These are phyloP conservation scores for Thelaira solivaga DNA, from an alignment of 2,888 invertebrate genomes.

Conservation along the genomic window DNA sequence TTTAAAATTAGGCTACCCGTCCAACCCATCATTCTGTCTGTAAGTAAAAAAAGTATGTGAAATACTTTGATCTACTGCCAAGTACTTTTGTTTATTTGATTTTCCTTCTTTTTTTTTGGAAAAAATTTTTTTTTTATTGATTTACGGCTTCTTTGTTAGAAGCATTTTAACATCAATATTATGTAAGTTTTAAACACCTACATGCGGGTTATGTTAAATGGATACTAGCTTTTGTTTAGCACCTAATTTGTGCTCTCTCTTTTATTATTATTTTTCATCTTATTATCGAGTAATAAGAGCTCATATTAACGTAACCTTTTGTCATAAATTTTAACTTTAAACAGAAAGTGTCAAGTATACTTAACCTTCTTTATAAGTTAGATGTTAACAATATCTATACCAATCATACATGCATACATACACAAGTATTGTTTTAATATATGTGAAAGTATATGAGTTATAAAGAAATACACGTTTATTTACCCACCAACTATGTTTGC, in stretches of 20 bases:
- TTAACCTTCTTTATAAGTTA: conserved; percentile 62
- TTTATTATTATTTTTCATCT: conserved; percentile 38
- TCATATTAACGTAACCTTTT: conserved; percentile 49
- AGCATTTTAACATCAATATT: conserved; percentile 5
- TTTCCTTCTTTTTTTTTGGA: too few species aligned
- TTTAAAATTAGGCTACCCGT: too few species aligned
- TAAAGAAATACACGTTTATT: conserved; percentile 7
- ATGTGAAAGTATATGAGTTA: not conserved
- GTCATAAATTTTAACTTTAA: conserved; percentile 57
- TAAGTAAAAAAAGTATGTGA: too few species aligned
- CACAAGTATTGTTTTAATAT: not conserved
- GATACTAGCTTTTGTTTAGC: not conserved
- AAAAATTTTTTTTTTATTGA: too few species aligned
- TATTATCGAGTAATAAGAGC: conserved; percentile 45
- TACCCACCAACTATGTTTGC: conserved; percentile 15
- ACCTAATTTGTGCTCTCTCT: not conserved
- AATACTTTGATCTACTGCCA: too few species aligned
- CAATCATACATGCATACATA: not conserved
- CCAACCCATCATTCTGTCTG: too few species aligned
- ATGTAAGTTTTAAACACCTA: too few species aligned
- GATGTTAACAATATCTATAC: conserved; percentile 44
- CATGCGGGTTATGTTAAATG: too few species aligned
- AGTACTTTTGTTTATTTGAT: too few species aligned
- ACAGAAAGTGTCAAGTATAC: conserved; percentile 64
- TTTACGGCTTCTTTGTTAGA: conserved; percentile 16